A percentile compares a stretch with the other conserved stretches of the same genome.
Conservation (phyloP, 2,113 vertebrate species). For the Oreochromis tanganicae region DNA sequence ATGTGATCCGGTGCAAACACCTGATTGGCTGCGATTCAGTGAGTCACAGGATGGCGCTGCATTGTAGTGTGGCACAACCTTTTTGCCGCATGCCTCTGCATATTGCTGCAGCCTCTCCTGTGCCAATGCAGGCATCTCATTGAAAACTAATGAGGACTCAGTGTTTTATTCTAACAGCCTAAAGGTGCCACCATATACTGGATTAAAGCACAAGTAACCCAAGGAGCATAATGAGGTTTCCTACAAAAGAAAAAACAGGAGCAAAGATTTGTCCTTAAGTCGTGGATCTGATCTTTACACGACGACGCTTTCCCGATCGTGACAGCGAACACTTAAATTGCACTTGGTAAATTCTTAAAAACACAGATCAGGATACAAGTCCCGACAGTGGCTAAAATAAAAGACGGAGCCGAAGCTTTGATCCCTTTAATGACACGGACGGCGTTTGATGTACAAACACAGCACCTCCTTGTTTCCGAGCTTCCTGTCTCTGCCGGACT, state of each 20-base stretch:
- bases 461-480: constrained; percentile 22
- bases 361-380: background rate
- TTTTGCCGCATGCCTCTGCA: background rate
- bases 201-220: background rate
- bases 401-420: constrained; percentile 12
- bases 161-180: background rate
- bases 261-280: background rate
- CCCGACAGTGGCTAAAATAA: background rate
- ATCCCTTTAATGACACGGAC: constrained; percentile 9
- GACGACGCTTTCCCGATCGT: background rate
- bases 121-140: background rate
- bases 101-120: background rate
- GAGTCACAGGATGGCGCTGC: background rate
- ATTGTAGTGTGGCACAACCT: background rate
- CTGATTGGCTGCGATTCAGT: background rate
- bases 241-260: background rate
- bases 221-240: background rate
- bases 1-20: background rate
- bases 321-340: background rate
- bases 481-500: constrained; percentile 12
- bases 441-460: constrained; percentile 19
- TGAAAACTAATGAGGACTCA: background rate
- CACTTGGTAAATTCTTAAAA: background rate
- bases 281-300: background rate
- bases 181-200: background rate